Percentiles rank a stretch among this genome's conserved stretches.
Evolutionary conservation across 1,140 invertebrate species (phyloP).

Genomic region (Ips typographus): DNA sequence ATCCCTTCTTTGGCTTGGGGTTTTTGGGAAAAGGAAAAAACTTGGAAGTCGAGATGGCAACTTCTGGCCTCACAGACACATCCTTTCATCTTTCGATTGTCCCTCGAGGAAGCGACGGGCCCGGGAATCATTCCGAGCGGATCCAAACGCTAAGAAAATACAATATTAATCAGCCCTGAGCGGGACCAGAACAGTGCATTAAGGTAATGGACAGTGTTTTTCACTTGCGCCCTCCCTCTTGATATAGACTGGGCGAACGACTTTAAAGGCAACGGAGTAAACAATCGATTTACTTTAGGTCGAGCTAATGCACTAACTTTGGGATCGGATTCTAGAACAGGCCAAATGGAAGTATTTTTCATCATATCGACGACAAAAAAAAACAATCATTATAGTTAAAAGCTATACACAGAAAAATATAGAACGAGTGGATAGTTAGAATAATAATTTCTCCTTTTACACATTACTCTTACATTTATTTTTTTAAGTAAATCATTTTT

Average conservation of each 20-base stretch:
- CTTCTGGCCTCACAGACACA: slow-evolving; percentile 4
- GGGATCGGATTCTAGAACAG: too few relatives aligned
- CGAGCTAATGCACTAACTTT: background rate
- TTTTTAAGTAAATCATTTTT: too few relatives aligned
- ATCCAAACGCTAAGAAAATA: slow-evolving; percentile 47
- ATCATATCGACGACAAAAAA: too few relatives aligned
- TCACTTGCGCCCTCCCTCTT: slow-evolving; percentile 26
- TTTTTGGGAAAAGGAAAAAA: background rate
- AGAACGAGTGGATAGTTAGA: too few relatives aligned
- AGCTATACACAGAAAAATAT: too few relatives aligned
- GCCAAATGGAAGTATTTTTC: too few relatives aligned
- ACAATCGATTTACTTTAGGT: slow-evolving; percentile 18
- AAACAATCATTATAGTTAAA: too few relatives aligned
- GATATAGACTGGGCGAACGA: slow-evolving; percentile 18
- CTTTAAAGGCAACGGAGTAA: slow-evolving; percentile 14
- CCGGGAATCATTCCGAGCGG: slow-evolving; percentile 26
- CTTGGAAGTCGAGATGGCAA: slow-evolving; percentile 15
- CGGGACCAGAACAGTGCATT: slow-evolving; percentile 49
- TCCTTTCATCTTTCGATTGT: slow-evolving; percentile 18
- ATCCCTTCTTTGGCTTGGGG: too few relatives aligned
- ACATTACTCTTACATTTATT: too few relatives aligned
- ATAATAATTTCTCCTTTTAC: too few relatives aligned
- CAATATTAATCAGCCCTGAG: slow-evolving; percentile 49
- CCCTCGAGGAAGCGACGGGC: slow-evolving; percentile 21
- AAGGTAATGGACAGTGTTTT: slow-evolving; percentile 49